These are phyloP conservation scores for Nannoperca australis DNA, from an alignment of 2,797 vertebrate species.

Conservation along the genomic window DNA sequence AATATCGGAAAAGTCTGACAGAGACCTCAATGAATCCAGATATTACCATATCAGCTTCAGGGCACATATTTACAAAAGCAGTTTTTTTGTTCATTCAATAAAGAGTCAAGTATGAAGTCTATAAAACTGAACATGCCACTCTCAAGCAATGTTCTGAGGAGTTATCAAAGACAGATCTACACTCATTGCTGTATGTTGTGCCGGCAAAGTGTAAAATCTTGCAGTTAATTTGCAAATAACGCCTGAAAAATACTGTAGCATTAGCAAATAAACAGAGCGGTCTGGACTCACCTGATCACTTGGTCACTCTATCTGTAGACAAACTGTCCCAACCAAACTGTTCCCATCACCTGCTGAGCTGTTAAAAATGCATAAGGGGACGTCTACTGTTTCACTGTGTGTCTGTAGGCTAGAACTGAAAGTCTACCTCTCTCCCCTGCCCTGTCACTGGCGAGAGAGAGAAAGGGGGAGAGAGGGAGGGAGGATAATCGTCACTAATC, in stretches of 20 bases:
- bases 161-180: background rate
- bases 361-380: constrained; percentile 85
- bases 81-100: background rate
- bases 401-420: constrained; percentile 67
- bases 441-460: constrained; percentile 58
- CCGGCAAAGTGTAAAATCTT: constrained; percentile 3
- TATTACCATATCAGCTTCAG: background rate
- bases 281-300: constrained; percentile 78
- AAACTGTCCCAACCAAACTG: constrained; percentile 78
- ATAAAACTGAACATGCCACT: background rate
- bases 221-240: constrained; percentile 26
- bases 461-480: constrained; percentile 30
- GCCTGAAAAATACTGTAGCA: constrained; percentile 10
- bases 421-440: constrained; percentile 72
- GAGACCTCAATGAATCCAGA: background rate
- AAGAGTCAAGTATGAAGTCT: constrained; percentile 27
- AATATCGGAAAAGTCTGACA: constrained; percentile 1
- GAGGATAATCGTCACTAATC: constrained; percentile 85
- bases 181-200: background rate
- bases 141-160: background rate
- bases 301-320: constrained; percentile 77
- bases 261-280: constrained; percentile 36
- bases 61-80: constrained; percentile 1
- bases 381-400: constrained; percentile 79
- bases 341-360: constrained; percentile 85